These are phyloP conservation scores for Drosophila leontia DNA, from an alignment of 1,140 invertebrate species.

Conservation along the genomic window DNA sequence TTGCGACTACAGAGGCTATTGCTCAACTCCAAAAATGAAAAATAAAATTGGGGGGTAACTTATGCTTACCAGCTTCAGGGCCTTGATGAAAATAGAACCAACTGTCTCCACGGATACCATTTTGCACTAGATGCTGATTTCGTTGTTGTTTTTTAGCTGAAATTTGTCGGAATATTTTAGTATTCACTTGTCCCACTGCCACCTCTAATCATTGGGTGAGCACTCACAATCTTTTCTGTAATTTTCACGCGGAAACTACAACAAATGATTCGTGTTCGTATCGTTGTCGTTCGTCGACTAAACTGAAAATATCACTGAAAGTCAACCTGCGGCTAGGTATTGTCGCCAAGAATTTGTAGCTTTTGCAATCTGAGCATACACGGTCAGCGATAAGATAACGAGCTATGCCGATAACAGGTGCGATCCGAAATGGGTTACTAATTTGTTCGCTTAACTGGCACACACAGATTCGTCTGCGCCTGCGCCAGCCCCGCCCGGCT, in stretches of 20 bases:
- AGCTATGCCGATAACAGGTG: slow-evolving; percentile 63
- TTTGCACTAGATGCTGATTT: slow-evolving; percentile 74
- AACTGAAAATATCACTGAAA: slow-evolving; percentile 53
- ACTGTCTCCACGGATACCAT: slow-evolving; percentile 92
- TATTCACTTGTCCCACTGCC: background rate
- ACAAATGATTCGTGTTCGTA: slow-evolving; percentile 63
- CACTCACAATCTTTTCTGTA: slow-evolving; percentile 52
- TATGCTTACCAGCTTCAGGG: slow-evolving; percentile 90
- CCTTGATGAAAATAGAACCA: slow-evolving; percentile 91
- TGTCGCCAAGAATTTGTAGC: slow-evolving; percentile 69
- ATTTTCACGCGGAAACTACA: slow-evolving; percentile 47
- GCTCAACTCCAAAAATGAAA: slow-evolving; percentile 29
- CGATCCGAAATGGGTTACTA: slow-evolving; percentile 66
- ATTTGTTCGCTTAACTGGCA: slow-evolving; percentile 12
- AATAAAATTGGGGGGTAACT: background rate
- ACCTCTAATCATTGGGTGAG: slow-evolving; percentile 1
- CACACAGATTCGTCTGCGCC: slow-evolving; percentile 39
- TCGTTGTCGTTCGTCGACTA: slow-evolving; percentile 72
- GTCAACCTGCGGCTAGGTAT: slow-evolving; percentile 27
- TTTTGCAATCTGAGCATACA: slow-evolving; percentile 71
- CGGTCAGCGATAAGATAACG: slow-evolving; percentile 65
- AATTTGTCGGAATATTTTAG: slow-evolving; percentile 8
- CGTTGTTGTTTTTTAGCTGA: slow-evolving; percentile 23
- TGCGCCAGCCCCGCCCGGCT: slow-evolving; percentile 42
- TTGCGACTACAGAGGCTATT: slow-evolving; percentile 40